Percentiles rank a stretch among this genome's conserved stretches.
Evolutionary conservation across 2,113 vertebrate genomes (phyloP).

Genomic region (Phylloscopus trochilus): DNA sequence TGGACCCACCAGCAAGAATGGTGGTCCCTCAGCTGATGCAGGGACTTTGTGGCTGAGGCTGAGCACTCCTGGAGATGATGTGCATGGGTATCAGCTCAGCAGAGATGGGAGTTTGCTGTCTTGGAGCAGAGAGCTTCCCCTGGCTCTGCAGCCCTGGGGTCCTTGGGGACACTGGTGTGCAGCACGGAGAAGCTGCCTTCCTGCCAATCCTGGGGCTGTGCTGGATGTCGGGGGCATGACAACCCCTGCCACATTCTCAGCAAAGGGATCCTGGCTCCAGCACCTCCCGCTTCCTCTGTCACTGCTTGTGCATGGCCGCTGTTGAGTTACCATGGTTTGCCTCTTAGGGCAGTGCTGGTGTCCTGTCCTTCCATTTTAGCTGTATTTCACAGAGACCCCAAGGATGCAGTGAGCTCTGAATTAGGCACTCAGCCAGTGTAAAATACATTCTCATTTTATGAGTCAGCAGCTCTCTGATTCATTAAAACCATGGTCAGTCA

Average conservation of each 20-base stretch:
- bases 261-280: neutral
- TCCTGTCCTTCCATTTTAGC: fast-evolving
- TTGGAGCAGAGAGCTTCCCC: neutral
- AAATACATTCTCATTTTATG: conserved; percentile 5
- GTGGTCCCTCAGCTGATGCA: neutral
- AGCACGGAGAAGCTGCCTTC: neutral
- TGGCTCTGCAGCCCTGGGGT: neutral
- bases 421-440: neutral
- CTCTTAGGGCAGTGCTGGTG: neutral
- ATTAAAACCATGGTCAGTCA: neutral
- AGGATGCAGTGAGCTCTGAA: neutral
- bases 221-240: neutral
- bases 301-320: fast-evolving
- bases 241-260: neutral
- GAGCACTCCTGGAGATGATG: neutral
- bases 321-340: neutral
- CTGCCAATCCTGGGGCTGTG: neutral
- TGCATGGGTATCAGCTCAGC: neutral
- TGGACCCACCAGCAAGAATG: neutral
- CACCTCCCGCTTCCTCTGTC: fast-evolving
- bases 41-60: neutral
- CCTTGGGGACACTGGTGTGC: neutral
- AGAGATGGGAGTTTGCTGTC: neutral
- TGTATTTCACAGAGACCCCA: neutral
- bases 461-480: neutral